These are phyloP conservation scores for Brachionus calyciflorus DNA, from an alignment of 1,140 invertebrate genomes.

Conservation along the genomic window DNA sequence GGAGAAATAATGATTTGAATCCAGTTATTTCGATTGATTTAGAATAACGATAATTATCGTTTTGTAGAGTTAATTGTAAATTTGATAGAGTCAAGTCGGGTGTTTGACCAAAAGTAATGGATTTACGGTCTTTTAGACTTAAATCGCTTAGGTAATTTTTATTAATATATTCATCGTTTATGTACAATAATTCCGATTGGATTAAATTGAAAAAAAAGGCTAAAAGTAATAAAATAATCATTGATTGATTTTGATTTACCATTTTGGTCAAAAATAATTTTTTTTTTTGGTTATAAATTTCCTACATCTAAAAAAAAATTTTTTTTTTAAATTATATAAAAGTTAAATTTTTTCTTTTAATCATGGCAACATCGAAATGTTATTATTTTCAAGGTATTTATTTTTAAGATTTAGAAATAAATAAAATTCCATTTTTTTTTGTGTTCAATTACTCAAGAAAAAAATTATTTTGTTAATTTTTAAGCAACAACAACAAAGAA, in stretches of 20 bases:
- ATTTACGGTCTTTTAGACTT: background rate
- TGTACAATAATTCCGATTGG: background rate
- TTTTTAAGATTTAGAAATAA: too few species aligned
- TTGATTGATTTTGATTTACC: background rate
- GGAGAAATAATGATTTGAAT: background rate
- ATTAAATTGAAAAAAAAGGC: background rate
- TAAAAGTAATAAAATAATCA: background rate
- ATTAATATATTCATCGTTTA: background rate
- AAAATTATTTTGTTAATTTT: background rate
- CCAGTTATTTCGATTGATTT: constrained; percentile 12
- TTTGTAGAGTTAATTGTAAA: background rate
- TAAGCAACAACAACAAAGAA: too few species aligned
- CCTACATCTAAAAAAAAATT: constrained; percentile 4
- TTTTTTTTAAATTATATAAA: background rate
- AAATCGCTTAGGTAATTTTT: background rate
- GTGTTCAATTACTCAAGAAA: too few species aligned
- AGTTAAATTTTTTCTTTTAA: background rate
- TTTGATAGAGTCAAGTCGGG: background rate
- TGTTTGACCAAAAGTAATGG: background rate
- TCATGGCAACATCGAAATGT: constrained; percentile 2
- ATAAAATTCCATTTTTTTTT: too few species aligned
- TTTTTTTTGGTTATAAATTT: background rate
- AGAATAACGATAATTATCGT: background rate
- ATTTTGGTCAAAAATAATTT: background rate
- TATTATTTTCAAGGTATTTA: too few species aligned